A percentile compares a stretch with the other conserved stretches of the same genome.
phyloP scores from a whole-genome alignment of 2,888 invertebrate genomes.

The Ashinkailepas kermadecensis region DNA sequence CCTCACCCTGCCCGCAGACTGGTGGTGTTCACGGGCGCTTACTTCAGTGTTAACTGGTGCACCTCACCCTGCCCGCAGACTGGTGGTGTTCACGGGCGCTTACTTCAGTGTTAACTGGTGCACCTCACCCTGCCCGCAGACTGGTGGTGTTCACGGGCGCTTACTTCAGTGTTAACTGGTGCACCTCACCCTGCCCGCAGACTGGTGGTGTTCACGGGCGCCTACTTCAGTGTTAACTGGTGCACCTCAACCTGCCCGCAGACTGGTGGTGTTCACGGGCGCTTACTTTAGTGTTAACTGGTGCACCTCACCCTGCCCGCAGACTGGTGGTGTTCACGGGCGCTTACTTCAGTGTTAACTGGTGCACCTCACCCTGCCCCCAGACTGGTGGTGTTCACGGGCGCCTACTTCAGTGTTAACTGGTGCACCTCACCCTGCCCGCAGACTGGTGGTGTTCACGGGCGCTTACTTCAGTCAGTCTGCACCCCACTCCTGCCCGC shows the following conservation, averaged over 20 bases:
- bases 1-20: constrained; percentile 9
- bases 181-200: neutral
- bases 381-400: constrained; percentile 30
- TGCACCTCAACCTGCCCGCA: too few species aligned
- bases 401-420: neutral
- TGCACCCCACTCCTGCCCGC: too few species aligned
- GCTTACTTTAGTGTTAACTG: too few species aligned
- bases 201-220: constrained; percentile 29
- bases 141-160: constrained; percentile 30
- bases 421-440: too few species aligned
- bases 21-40: constrained; percentile 29
- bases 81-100: constrained; percentile 30
- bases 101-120: constrained; percentile 19
- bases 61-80: neutral
- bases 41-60: neutral
- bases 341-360: too few species aligned
- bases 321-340: too few species aligned
- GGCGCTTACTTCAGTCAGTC: too few species aligned
- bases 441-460: too few species aligned
- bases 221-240: constrained; percentile 24
- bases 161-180: constrained; percentile 10
- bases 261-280: too few species aligned
- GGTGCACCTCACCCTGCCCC: too few species aligned
- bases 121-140: neutral
- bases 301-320: too few species aligned